Conservation (phyloP, 2,888 invertebrate species). For the Sinohyriopsis cumingii region DNA sequence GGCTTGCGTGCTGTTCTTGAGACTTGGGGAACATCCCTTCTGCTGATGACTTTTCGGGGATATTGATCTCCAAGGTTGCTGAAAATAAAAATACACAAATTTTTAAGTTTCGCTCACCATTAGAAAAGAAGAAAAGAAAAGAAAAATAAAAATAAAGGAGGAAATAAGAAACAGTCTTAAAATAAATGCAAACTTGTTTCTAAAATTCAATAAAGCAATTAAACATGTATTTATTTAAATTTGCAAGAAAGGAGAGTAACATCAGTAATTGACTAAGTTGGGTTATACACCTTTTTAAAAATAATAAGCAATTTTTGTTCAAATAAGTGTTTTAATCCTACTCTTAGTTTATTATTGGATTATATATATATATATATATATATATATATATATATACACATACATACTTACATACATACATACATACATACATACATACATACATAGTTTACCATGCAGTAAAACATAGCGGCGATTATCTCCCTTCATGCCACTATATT, state of each 20-base stretch:
- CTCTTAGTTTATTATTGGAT: too few relatives aligned
- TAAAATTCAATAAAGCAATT: constrained; percentile 4
- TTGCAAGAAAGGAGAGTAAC: not conserved
- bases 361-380: too few relatives aligned
- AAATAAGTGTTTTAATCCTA: too few relatives aligned
- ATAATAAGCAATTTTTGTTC: too few relatives aligned
- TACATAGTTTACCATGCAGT: too few relatives aligned
- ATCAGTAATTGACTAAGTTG: not conserved
- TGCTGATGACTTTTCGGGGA: constrained; percentile 54
- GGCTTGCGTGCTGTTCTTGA: constrained; percentile 24
- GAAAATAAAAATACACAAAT: constrained; percentile 40
- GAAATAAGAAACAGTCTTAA: not conserved
- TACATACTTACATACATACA: too few relatives aligned
- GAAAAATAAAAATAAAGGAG: not conserved
- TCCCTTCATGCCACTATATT: too few relatives aligned
- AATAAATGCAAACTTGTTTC: too few relatives aligned
- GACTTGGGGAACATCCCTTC: constrained; percentile 40
- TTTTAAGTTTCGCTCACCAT: constrained; percentile 1
- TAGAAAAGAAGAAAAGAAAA: constrained; percentile 4
- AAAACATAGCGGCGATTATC: too few relatives aligned
- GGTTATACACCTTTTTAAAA: not conserved
- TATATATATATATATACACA: too few relatives aligned
- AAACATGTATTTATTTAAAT: not conserved
- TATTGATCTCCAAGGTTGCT: constrained; percentile 68
- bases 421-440: too few relatives aligned